These are phyloP conservation scores for Corythoichthys intestinalis DNA, from an alignment of 2,113 vertebrate species.

Conservation along the genomic window DNA sequence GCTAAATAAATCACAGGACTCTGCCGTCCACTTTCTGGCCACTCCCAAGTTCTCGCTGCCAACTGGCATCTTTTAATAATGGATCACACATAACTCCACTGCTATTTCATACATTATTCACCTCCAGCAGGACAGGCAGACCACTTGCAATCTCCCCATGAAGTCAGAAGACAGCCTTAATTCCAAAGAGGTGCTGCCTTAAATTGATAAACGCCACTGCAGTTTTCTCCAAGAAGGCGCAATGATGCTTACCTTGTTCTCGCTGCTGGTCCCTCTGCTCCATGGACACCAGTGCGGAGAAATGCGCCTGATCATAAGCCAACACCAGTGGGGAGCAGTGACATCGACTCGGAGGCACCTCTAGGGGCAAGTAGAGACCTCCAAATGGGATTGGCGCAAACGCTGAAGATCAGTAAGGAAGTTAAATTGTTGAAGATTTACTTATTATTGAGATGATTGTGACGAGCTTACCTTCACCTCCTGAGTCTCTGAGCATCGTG, in stretches of 20 bases:
- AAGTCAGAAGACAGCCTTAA: conserved; percentile 29
- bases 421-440: conserved; percentile 1
- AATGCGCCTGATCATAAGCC: conserved; percentile 98
- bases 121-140: conserved; percentile 35
- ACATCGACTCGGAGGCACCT: conserved; percentile 95
- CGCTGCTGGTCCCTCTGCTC: conserved; percentile 96
- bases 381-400: conserved; percentile 97
- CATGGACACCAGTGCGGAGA: conserved; percentile 98
- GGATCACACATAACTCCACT: conserved; percentile 64
- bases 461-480: conserved; percentile 83
- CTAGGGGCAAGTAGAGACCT: conserved; percentile 94
- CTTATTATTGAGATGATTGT: not conserved
- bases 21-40: conserved; percentile 25
- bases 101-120: conserved; percentile 64
- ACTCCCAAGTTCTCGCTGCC: conserved; percentile 38
- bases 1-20: conserved; percentile 12
- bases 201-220: not conserved
- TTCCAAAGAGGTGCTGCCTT: conserved; percentile 2
- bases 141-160: conserved; percentile 20
- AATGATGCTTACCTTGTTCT: conserved; percentile 84
- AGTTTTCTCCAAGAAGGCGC: not conserved
- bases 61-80: conserved; percentile 66
- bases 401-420: conserved; percentile 63
- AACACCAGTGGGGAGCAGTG: conserved; percentile 97
- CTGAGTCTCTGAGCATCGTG: conserved; percentile 94